These are phyloP conservation scores for Xylocopa sonorina DNA, from an alignment of 1,140 invertebrate genomes.

Conservation along the genomic window DNA sequence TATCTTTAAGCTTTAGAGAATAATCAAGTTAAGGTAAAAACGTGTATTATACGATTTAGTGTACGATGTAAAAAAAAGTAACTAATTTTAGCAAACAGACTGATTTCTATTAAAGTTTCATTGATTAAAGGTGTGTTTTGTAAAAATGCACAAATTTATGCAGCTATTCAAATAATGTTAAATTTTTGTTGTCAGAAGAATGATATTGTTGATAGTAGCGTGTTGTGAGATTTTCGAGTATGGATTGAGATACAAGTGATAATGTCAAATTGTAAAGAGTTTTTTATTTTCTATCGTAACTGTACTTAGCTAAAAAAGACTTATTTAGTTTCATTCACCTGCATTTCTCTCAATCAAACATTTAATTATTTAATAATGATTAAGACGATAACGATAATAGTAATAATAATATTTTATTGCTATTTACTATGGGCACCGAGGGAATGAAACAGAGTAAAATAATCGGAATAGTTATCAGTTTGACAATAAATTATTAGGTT, in stretches of 20 bases:
- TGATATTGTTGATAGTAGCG: constrained; percentile 52
- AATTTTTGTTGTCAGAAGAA: constrained; percentile 40
- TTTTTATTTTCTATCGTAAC: constrained; percentile 10
- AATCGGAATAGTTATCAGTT: constrained; percentile 5
- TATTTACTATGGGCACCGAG: neutral
- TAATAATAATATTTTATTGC: constrained; percentile 14
- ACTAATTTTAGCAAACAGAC: constrained; percentile 6
- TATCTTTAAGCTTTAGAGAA: neutral
- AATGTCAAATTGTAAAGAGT: constrained; percentile 38
- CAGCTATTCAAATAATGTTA: constrained; percentile 38
- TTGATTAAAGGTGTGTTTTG: constrained; percentile 1
- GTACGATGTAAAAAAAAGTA: neutral
- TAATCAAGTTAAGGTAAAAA: neutral
- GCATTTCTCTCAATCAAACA: constrained; percentile 29
- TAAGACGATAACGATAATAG: neutral
- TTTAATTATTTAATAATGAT: constrained; percentile 16
- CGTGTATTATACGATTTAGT: neutral
- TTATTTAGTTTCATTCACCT: constrained; percentile 7
- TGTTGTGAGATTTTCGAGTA: constrained; percentile 43
- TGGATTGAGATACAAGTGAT: constrained; percentile 9
- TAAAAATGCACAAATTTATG: constrained; percentile 46
- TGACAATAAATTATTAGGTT: neutral
- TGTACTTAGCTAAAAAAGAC: neutral
- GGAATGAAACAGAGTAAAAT: constrained; percentile 13
- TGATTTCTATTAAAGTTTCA: neutral